Evolutionary conservation across 2,113 vertebrate species (phyloP).

Genomic region (Grus americana): DNA sequence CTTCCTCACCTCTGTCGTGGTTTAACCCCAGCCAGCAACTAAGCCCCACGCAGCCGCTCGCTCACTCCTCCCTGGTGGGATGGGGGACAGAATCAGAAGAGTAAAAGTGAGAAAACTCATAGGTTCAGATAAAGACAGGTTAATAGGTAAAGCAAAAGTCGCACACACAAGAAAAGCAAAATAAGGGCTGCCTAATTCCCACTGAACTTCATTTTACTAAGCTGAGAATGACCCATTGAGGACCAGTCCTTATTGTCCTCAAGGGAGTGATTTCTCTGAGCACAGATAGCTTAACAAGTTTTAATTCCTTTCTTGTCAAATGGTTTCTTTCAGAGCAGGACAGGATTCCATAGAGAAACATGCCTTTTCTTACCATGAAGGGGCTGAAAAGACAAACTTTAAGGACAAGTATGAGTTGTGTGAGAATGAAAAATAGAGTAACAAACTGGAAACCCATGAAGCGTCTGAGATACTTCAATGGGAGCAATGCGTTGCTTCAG

Average conservation of each 20-base stretch:
- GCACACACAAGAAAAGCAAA: no score
- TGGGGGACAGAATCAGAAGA: no score
- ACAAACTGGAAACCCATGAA: background rate
- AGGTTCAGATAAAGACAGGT: no score
- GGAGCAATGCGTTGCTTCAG: background rate
- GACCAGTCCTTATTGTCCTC: background rate
- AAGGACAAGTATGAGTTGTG: background rate
- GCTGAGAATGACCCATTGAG: background rate
- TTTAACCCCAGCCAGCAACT: no score
- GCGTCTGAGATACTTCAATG: background rate
- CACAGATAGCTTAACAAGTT: background rate
- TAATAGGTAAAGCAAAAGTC: no score
- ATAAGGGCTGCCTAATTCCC: background rate
- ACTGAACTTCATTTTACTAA: background rate
- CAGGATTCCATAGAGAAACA: background rate
- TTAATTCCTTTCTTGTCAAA: background rate
- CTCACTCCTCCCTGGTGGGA: no score
- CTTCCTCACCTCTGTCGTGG: background rate
- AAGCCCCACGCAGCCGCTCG: no score
- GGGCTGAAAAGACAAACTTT: background rate
- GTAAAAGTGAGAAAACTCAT: no score
- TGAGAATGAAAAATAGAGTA: background rate
- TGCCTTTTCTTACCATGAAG: background rate
- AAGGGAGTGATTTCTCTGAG: background rate
- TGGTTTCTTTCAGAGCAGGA: background rate